Percentiles rank a stretch among this genome's conserved stretches.
These are phyloP conservation scores for Xenentodon cancila DNA, from an alignment of 2,797 vertebrate genomes.

Conservation along the genomic window DNA sequence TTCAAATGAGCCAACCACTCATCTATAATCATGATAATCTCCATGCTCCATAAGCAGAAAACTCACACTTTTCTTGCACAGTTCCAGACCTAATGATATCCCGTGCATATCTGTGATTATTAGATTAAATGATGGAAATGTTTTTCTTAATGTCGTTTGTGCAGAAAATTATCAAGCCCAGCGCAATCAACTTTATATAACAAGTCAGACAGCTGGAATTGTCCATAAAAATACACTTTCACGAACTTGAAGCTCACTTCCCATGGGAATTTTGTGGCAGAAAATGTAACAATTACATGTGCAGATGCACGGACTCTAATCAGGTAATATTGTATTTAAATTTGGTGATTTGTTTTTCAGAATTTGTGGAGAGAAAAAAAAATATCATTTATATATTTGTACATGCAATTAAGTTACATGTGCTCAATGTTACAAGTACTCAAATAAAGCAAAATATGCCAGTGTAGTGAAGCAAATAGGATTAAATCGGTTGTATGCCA, in stretches of 20 bases:
- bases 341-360: neutral
- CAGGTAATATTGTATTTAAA: neutral
- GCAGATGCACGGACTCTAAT: neutral
- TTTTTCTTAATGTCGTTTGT: slow-evolving; percentile 4
- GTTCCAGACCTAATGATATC: neutral
- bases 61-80: neutral
- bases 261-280: neutral
- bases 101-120: slow-evolving; percentile 40
- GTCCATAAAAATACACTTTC: neutral
- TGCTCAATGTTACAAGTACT: slow-evolving; percentile 79
- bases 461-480: slow-evolving; percentile 91
- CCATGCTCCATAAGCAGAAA: slow-evolving; percentile 8
- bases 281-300: neutral
- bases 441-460: slow-evolving; percentile 86
- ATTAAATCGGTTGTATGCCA: slow-evolving; percentile 86
- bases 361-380: slow-evolving; percentile 32
- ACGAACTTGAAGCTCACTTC: neutral
- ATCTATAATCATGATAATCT: slow-evolving; percentile 24
- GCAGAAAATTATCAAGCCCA: slow-evolving; percentile 32
- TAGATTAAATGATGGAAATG: slow-evolving; percentile 6
- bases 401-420: slow-evolving; percentile 58
- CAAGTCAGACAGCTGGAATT: slow-evolving; percentile 1
- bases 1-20: slow-evolving; percentile 16
- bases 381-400: slow-evolving; percentile 31
- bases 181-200: neutral